Base-by-base conservation (phyloP, 1,140 invertebrate species). In the Stratiolaelaps scimitus region DNA sequence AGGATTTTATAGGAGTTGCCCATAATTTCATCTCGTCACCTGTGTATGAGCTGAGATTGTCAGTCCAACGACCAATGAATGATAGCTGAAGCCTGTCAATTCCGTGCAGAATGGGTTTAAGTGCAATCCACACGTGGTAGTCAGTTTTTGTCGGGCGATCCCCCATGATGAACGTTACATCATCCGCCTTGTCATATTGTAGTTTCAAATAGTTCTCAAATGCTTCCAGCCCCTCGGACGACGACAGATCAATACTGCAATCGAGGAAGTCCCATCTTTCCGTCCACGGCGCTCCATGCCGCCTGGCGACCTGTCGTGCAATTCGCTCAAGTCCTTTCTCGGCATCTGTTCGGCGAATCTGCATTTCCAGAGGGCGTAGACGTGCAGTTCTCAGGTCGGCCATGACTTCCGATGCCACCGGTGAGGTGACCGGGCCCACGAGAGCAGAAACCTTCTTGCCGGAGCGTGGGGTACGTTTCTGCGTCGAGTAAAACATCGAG, bases 231-330 rank as follows among this genome's bases (percentile, higher is more conserved):
- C 89, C 89, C 67, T 85, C 83, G 0, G 76, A 71, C 0, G 82
- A 82, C 0, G 82, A 74, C 1, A 93, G 78, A 76, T 94, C 84
- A 6, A 84, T 80, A 73, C 87, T 90, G 5, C 80, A 81, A 70
- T 86, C 82, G 6, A 93, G 76, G 73, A 93, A 93, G 2, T 84
- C 82, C 89, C 90, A 94, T 74, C 88, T 89, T 73, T 94, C 90
- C 68, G 83, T 84, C 89, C 89, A 94, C n/a, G 80, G 78, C 0
- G 91, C 78, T 30, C 84, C 81, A 73, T 83, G 81, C 72, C 87
- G 79, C 69, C 83, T 80, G 1, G 89, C 89, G 68, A 92, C 72
- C 66, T 83, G 79, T 69, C 84, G 82, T 56, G 88, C 88, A 64
- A 88, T 79, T 69, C 82, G 77, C 77, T 93, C 90, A 13, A 92